Evolutionary conservation across 2,113 vertebrate genomes (phyloP).

Genomic region (Saccopteryx bilineata): DNA sequence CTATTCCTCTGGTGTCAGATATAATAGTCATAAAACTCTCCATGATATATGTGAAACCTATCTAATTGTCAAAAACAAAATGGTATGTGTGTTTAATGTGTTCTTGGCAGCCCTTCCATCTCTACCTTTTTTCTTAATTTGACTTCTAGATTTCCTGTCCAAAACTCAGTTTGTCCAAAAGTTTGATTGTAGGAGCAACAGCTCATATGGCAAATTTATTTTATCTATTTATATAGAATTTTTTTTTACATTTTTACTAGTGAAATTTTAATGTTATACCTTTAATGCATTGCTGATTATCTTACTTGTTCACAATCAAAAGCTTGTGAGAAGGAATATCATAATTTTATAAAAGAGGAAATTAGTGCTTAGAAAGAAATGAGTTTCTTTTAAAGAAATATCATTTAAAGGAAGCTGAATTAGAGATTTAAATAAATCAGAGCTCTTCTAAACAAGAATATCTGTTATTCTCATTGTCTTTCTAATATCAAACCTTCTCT

Average conservation of each 20-base stretch:
- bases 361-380: conserved; percentile 20
- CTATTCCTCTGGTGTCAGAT: neutral
- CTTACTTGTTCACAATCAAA: neutral
- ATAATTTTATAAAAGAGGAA: conserved; percentile 40
- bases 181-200: neutral
- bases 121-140: neutral
- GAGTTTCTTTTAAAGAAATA: neutral
- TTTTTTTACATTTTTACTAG: neutral
- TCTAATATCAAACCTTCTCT: conserved; percentile 7
- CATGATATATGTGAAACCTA: neutral
- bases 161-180: neutral
- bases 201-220: neutral
- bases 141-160: neutral
- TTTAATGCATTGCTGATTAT: neutral
- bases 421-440: conserved; percentile 54
- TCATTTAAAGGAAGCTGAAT: conserved; percentile 23
- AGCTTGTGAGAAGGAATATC: neutral
- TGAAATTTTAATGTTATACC: conserved; percentile 22
- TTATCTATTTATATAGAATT: neutral
- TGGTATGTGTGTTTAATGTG: neutral
- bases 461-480: conserved; percentile 34
- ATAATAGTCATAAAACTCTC: neutral
- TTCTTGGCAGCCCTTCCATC: neutral
- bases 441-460: conserved; percentile 24
- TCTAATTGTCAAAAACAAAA: neutral